Conservation (phyloP, 2,888 invertebrate genomes). For the Erannis defoliaria region DNA sequence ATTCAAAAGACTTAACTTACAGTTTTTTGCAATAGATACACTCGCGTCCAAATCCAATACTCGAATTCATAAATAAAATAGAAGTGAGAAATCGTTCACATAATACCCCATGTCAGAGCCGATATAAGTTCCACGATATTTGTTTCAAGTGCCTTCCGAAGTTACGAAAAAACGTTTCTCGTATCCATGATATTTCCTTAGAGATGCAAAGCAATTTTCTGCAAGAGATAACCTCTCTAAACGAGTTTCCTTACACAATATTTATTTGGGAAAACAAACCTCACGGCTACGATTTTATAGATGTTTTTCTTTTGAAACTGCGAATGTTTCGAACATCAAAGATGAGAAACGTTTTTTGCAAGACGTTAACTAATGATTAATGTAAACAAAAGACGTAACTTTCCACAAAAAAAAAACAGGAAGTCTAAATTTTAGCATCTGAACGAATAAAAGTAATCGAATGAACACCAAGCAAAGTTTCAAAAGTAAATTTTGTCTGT, state of each 20-base stretch:
- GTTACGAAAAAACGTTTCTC: constrained; percentile 72
- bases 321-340: constrained; percentile 39
- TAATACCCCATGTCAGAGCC: constrained; percentile 35
- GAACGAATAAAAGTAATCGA: constrained; percentile 62
- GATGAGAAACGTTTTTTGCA: constrained; percentile 44
- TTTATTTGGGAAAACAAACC: constrained; percentile 61
- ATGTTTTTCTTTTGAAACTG: constrained; percentile 43
- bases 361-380: constrained; percentile 49
- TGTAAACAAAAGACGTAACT: constrained; percentile 48
- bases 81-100: constrained; percentile 37
- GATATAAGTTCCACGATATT: constrained; percentile 50
- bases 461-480: constrained; percentile 43
- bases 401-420: constrained; percentile 36
- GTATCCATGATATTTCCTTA: constrained; percentile 77
- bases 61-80: constrained; percentile 27
- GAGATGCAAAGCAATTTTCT: constrained; percentile 84
- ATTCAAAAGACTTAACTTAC: not conserved
- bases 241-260: constrained; percentile 70
- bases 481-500: constrained; percentile 12
- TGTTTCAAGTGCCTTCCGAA: constrained; percentile 65
- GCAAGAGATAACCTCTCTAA: constrained; percentile 77
- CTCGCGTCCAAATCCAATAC: constrained; percentile 16
- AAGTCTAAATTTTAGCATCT: constrained; percentile 59
- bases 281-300: constrained; percentile 50
- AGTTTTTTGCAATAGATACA: constrained; percentile 6